These are phyloP conservation scores for Herpetotheres cachinnans DNA, from an alignment of 2,113 vertebrate genomes.

Conservation along the genomic window DNA sequence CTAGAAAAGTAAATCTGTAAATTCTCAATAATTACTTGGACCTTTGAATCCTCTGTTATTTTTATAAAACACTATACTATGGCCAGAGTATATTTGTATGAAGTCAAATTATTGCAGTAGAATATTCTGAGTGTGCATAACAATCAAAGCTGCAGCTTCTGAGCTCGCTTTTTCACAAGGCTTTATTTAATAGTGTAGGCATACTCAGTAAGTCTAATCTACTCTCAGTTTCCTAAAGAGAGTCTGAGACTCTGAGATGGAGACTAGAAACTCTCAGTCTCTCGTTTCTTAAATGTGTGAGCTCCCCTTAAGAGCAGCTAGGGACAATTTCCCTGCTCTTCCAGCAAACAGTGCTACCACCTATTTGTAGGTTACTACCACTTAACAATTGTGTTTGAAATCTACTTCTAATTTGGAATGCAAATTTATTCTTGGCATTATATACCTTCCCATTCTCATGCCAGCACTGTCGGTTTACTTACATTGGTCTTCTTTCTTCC, in stretches of 20 bases:
- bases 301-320: background rate
- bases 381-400: background rate
- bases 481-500: background rate
- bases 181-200: background rate
- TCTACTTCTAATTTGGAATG: background rate
- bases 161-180: background rate
- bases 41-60: background rate
- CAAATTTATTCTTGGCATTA: background rate
- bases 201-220: background rate
- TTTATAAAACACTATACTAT: background rate
- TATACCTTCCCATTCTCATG: background rate
- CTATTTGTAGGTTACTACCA: background rate
- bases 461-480: background rate
- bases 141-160: background rate
- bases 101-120: background rate
- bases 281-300: background rate
- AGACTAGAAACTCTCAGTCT: background rate
- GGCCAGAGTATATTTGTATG: background rate
- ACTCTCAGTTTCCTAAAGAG: background rate
- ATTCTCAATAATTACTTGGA: background rate
- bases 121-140: background rate
- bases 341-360: background rate
- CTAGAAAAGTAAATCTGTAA: background rate
- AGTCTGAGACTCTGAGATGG: background rate
- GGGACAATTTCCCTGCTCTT: background rate